A percentile compares a stretch with the other conserved stretches of the same genome.
Conservation (phyloP, 2,888 invertebrate species). For the Noctua janthina region DNA sequence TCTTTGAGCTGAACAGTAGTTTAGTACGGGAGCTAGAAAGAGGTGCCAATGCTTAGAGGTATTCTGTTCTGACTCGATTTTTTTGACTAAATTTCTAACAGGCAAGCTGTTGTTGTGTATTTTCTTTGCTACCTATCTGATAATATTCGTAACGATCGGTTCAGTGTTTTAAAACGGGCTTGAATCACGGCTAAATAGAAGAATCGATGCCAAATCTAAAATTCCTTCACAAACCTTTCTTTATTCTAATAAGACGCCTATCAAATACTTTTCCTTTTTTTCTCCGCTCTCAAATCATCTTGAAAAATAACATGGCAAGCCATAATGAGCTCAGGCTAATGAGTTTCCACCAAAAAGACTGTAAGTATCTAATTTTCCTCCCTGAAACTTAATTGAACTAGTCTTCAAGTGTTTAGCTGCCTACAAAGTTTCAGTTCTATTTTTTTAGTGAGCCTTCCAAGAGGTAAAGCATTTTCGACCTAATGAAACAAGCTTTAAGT, state of each 20-base stretch:
- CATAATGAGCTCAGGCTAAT: constrained; percentile 51
- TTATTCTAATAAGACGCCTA: constrained; percentile 25
- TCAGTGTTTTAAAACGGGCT: neutral
- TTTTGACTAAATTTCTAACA: too few species aligned
- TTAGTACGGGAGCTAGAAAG: neutral
- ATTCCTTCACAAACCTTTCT: neutral
- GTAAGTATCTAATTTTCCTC: constrained; percentile 24
- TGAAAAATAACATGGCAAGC: constrained; percentile 44
- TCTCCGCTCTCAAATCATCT: constrained; percentile 48
- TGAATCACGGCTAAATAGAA: neutral
- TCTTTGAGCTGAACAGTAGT: neutral
- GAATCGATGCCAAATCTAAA: neutral
- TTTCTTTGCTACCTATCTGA: neutral
- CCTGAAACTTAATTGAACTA: neutral
- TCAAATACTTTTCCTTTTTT: constrained; percentile 22
- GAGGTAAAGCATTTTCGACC: neutral
- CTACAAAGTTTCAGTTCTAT: neutral
- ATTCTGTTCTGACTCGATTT: too few species aligned
- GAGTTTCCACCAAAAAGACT: constrained; percentile 32
- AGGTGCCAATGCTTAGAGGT: too few species aligned
- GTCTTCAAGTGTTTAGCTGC: neutral
- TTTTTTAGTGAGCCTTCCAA: neutral
- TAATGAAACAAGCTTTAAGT: neutral
- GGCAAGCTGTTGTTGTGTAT: too few species aligned
- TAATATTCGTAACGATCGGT: neutral